phyloP scores from a whole-genome alignment of 2,888 invertebrate species.

The Heliconius hortense region DNA sequence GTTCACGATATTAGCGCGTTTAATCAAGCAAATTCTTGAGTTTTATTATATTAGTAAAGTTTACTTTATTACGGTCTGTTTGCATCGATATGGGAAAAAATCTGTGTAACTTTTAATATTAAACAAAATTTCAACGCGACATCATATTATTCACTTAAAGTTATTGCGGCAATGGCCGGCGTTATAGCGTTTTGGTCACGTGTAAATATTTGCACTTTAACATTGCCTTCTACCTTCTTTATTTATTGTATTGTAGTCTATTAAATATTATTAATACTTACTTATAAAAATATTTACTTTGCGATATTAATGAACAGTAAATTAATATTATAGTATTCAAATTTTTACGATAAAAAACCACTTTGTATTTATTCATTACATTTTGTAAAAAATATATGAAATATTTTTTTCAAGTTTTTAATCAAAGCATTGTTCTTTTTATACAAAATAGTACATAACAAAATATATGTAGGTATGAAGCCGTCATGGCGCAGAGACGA shows the following conservation, averaged over 20 bases:
- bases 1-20: no score
- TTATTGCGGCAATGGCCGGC: background rate
- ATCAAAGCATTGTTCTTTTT: background rate
- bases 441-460: background rate
- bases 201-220: no score
- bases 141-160: background rate
- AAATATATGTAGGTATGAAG: no score
- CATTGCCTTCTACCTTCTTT: no score
- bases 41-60: no score
- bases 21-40: no score
- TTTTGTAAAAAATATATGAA: background rate
- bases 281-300: background rate
- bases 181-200: background rate
- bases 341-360: background rate
- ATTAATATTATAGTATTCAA: background rate
- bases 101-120: background rate
- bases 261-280: background rate
- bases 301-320: background rate
- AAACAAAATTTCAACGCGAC: background rate
- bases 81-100: no score
- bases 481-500: no score
- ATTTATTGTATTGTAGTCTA: no score
- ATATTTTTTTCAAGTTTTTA: background rate
- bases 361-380: background rate
- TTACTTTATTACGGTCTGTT: no score